Evolutionary conservation across 2,888 invertebrate genomes (phyloP).

Genomic region (Incurvaria masculella): DNA sequence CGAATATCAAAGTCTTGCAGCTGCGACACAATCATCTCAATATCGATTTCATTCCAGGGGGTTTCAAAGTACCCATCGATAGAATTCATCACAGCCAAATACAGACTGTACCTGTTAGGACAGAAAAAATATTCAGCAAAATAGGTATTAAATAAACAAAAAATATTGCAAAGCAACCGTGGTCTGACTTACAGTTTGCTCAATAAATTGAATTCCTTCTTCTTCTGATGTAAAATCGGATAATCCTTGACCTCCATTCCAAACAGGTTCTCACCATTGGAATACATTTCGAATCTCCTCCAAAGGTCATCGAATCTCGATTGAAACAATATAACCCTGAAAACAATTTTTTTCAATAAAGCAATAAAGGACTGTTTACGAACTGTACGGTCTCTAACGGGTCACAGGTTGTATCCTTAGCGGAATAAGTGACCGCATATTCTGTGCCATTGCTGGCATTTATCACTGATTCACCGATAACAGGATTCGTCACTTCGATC

Average conservation of each 20-base stretch:
- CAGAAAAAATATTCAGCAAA: background rate
- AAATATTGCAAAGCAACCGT: background rate
- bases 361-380: background rate
- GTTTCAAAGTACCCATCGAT: constrained; percentile 86
- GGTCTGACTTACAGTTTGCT: constrained; percentile 67
- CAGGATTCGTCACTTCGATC: background rate
- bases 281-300: constrained; percentile 78
- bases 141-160: too few relatives aligned
- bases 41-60: constrained; percentile 80
- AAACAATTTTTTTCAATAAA: constrained; percentile 11
- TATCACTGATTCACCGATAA: background rate
- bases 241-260: constrained; percentile 82
- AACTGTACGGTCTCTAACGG: too few relatives aligned
- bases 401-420: too few relatives aligned
- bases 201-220: constrained; percentile 79
- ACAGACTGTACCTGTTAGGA: constrained; percentile 51
- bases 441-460: background rate
- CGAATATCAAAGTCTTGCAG: constrained; percentile 79
- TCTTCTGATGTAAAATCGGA: constrained; percentile 73
- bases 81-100: constrained; percentile 79
- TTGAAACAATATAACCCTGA: constrained; percentile 69
- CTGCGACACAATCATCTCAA: constrained; percentile 75
- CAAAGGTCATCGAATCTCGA: constrained; percentile 80
- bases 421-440: too few relatives aligned
- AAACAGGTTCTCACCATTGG: constrained; percentile 80